These are phyloP conservation scores for Stercorarius parasiticus DNA, from an alignment of 2,113 vertebrate species.

Conservation along the genomic window DNA sequence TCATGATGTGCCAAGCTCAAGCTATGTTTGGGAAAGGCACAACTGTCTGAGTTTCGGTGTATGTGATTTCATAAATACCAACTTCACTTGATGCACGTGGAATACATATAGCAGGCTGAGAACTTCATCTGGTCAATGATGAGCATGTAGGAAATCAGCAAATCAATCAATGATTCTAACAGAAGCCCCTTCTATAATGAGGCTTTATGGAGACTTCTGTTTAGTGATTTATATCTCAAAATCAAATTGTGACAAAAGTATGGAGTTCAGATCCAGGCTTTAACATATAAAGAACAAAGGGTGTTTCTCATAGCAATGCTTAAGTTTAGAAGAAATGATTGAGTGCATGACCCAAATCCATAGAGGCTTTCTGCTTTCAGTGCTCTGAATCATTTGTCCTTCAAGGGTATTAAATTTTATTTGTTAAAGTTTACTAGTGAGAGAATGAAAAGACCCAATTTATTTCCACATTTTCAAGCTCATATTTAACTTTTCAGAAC, in stretches of 20 bases:
- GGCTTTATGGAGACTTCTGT: background rate
- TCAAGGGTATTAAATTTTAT: constrained; percentile 42
- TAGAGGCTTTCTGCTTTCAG: background rate
- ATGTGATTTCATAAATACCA: background rate
- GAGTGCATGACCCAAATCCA: constrained; percentile 23
- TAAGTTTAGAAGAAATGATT: constrained; percentile 21
- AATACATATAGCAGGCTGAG: background rate
- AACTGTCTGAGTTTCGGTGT: background rate
- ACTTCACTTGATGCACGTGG: background rate
- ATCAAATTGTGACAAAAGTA: background rate
- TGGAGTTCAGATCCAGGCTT: background rate
- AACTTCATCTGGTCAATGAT: background rate
- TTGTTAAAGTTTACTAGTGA: constrained; percentile 8
- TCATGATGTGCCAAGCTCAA: background rate
- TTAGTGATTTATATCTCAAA: constrained; percentile 10
- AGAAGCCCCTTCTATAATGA: background rate
- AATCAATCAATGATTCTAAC: background rate
- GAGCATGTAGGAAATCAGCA: background rate
- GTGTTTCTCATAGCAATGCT: background rate
- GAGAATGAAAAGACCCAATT: constrained; percentile 6
- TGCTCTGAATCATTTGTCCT: background rate
- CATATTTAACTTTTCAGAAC: constrained; percentile 34
- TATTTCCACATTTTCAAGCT: constrained; percentile 42
- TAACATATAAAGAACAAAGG: background rate
- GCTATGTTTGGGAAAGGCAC: background rate